These are phyloP conservation scores for Oreotrochilus melanogaster DNA, from an alignment of 2,113 vertebrate genomes.

Conservation along the genomic window DNA sequence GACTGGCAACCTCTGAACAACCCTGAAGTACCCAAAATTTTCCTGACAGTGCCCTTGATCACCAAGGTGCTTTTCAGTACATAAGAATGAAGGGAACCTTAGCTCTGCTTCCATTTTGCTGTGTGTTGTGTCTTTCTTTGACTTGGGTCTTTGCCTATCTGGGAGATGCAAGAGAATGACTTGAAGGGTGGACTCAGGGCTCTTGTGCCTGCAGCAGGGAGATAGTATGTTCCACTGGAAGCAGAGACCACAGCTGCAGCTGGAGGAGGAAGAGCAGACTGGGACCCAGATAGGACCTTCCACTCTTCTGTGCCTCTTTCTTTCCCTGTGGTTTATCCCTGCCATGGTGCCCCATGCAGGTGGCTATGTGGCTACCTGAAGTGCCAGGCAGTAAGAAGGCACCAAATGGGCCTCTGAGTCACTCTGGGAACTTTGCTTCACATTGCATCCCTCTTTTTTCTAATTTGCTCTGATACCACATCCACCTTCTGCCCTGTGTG, in stretches of 20 bases:
- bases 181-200: neutral
- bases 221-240: neutral
- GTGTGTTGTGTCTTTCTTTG: neutral
- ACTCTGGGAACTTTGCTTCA: neutral
- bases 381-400: neutral
- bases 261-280: neutral
- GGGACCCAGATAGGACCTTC: neutral
- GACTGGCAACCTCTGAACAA: neutral
- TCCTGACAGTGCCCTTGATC: neutral
- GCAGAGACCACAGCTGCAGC: neutral
- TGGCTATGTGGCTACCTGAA: neutral
- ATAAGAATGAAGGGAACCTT: neutral
- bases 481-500: neutral
- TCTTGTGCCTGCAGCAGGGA: neutral
- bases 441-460: neutral
- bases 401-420: neutral
- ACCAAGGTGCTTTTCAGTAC: neutral
- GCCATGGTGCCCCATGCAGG: neutral
- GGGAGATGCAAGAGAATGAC: neutral
- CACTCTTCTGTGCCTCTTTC: neutral
- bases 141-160: constrained; percentile 33
- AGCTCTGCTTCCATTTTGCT: neutral
- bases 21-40: neutral
- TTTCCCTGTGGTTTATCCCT: neutral
- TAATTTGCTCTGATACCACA: neutral